Evolutionary conservation across 2,113 vertebrate genomes (phyloP).

Genomic region (Macrotis lagotis): DNA sequence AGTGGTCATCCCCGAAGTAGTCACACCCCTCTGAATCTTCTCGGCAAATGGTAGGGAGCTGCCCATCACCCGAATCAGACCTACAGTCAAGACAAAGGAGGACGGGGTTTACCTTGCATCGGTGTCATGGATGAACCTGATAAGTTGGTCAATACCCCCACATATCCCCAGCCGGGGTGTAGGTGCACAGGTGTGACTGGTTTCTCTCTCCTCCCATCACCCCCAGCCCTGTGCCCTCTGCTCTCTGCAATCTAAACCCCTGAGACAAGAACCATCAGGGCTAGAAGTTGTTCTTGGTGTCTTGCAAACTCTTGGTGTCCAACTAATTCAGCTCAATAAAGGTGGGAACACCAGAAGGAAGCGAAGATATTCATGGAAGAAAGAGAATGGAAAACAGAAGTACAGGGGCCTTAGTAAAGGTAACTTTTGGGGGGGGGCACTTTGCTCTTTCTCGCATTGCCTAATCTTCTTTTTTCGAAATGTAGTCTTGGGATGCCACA

Average conservation of each 20-base stretch:
- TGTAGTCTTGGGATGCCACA: not conserved
- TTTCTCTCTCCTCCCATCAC: not conserved
- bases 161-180: not conserved
- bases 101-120: not conserved
- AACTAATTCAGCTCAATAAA: not conserved
- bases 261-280: not conserved
- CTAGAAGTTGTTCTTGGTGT: not conserved
- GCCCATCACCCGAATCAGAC: slow-evolving; percentile 90
- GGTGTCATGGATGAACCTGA: not conserved
- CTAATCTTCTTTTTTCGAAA: not conserved
- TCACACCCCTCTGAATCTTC: slow-evolving; percentile 86
- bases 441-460: not conserved
- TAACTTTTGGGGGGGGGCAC: not conserved
- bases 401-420: not conserved
- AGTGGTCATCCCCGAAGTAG: slow-evolving; percentile 88
- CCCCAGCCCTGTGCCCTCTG: not conserved
- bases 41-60: slow-evolving; percentile 91
- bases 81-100: slow-evolving; percentile 77
- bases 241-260: not conserved
- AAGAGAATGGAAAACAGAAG: not conserved
- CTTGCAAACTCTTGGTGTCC: not conserved
- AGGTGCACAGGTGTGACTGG: rapidly evolving
- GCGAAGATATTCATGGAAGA: too few relatives aligned
- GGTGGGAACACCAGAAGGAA: not conserved
- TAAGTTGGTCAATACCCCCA: not conserved